Base-by-base conservation (phyloP, 2,797 vertebrate genomes). In the Botia almorhae region DNA sequence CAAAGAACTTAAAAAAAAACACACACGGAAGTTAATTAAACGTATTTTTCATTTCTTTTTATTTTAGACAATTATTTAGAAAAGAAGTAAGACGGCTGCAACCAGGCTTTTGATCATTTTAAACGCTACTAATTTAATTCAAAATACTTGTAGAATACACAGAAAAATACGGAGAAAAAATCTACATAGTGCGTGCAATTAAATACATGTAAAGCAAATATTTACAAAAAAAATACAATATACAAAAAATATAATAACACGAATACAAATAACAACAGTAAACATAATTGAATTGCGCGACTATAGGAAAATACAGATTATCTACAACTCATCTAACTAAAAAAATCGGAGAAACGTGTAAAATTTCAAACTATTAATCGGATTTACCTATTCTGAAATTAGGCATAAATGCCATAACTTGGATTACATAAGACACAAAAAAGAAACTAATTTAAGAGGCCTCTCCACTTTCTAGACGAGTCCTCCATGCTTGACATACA, bases 401-500 rank as follows among this genome's bases (percentile, higher is more conserved):
- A 63, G 26, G 17, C 55, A 58, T 2, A 48, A 74, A 53, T 23
- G 10, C 0, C 70, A 79, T 36, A 78, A 78, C 46, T 2, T 16
- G 63, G n/a, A 26, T 0, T 36, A 21, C 23, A 60, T 36, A 60
- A 14, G 69, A 33, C 46, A 19, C 39, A 50, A 68, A 36, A 51
- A 63, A 61, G 11, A 33, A 55, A 51, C n/a, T 19, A 74, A 55
- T 5, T 48, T 16, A 29, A 33, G 29, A 75, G 65, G 48, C 56
- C 70, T 75, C 36, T 69, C 23, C n/a, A 39, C 7, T 69, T 63
- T 50, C 17, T 23, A 67, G 2, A 74, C 51, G n/a, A 77, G 14
- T 23, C 39, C 16, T 26, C 65, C 14, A 80, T 48, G 69, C 55
- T 76, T 61, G 82, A 29, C 7, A 19, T 53, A 50, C 68, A 67